Percentiles rank a stretch among this genome's conserved stretches.
Conservation (phyloP, 1,140 invertebrate genomes). For the fruit fly (Drosophila melanogaster) region DNA sequence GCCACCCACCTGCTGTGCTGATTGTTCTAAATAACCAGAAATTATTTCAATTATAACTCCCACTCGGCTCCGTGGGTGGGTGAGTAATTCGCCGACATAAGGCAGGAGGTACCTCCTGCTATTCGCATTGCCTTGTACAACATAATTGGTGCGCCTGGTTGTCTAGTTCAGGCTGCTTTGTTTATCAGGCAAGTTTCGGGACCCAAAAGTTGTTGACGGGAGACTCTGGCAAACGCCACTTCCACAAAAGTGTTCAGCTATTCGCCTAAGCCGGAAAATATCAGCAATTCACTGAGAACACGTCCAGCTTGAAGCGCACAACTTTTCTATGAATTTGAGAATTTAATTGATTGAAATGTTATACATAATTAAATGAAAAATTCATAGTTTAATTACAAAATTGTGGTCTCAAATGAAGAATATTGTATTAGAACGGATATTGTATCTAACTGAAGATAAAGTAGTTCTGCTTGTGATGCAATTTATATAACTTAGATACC, state of each 20-base stretch:
- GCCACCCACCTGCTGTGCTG: constrained; percentile 41
- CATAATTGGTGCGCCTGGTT: constrained; percentile 39
- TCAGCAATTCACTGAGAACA: not conserved
- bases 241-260: not conserved
- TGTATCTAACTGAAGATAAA: too few relatives aligned
- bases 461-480: too few relatives aligned
- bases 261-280: not conserved
- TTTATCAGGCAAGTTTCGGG: constrained; percentile 22
- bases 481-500: not conserved
- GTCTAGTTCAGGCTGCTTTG: constrained; percentile 24
- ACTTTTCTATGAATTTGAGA: not conserved
- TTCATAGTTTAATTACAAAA: too few relatives aligned
- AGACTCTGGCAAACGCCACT: not conserved
- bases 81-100: not conserved
- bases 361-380: too few relatives aligned
- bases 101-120: constrained; percentile 2
- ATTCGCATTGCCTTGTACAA: constrained; percentile 24
- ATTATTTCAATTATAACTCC: constrained; percentile 56
- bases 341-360: too few relatives aligned
- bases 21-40: constrained; percentile 59
- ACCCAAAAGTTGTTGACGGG: constrained; percentile 6
- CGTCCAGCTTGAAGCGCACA: not conserved
- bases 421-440: too few relatives aligned
- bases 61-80: not conserved
- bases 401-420: too few relatives aligned